These are phyloP conservation scores for Pangasius macronema DNA, from an alignment of 2,797 vertebrate species.

Conservation along the genomic window DNA sequence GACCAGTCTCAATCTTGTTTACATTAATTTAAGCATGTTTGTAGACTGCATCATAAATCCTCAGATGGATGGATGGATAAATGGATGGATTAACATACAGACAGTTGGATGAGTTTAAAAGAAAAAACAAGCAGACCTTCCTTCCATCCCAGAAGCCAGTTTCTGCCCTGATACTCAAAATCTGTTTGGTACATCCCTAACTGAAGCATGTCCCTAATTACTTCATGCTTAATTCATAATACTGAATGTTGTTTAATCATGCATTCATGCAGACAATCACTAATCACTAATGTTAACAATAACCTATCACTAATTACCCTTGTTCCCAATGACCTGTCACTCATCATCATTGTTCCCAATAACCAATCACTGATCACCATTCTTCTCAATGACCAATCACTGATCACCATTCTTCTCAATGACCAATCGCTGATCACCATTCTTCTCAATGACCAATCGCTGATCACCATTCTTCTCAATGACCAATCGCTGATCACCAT, in stretches of 20 bases:
- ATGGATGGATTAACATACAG: not conserved
- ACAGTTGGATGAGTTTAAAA: not conserved
- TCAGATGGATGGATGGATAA: not conserved
- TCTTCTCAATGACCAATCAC: not conserved
- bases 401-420: no score
- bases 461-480: not conserved
- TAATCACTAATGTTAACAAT: no score
- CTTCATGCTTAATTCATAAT: not conserved
- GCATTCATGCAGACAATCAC: not conserved
- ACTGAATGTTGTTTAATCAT: not conserved
- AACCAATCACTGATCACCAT: not conserved
- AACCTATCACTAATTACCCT: not conserved
- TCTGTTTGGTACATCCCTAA: not conserved
- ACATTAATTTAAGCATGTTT: not conserved
- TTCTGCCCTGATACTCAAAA: not conserved
- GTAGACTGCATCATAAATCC: not conserved
- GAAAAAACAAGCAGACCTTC: not conserved
- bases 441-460: not conserved
- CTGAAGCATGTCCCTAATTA: not conserved
- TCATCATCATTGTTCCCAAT: not conserved
- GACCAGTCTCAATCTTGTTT: not conserved
- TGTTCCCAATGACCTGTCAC: not conserved
- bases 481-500: not conserved
- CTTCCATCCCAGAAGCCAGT: not conserved
- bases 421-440: not conserved